Conservation (phyloP, 2,797 vertebrate genomes). For the Allobates femoralis region DNA sequence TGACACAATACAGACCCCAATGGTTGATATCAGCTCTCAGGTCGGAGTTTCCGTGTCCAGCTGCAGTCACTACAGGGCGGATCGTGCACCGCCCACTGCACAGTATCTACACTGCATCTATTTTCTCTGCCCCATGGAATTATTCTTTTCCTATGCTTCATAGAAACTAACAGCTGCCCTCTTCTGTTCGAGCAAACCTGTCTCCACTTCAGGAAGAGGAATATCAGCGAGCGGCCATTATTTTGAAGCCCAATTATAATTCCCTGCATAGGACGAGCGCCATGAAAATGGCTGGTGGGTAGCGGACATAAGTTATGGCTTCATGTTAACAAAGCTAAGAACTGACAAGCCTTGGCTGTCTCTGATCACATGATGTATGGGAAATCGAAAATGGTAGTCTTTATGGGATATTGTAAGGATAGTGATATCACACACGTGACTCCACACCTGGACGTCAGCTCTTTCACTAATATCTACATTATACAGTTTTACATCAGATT, state of each 20-base stretch:
- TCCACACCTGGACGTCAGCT: too few relatives aligned
- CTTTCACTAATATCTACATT: too few relatives aligned
- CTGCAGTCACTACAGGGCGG: background rate
- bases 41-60: background rate
- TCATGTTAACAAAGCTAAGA: background rate
- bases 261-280: background rate
- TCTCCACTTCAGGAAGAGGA: background rate
- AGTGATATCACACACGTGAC: too few relatives aligned
- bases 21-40: background rate
- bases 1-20: constrained; percentile 8
- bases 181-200: background rate
- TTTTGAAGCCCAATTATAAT: background rate
- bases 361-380: background rate
- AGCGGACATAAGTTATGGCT: background rate
- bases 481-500: too few relatives aligned
- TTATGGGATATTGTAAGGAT: too few relatives aligned
- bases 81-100: background rate
- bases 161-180: background rate
- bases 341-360: background rate
- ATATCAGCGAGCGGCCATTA: background rate
- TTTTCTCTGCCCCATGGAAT: background rate
- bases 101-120: background rate
- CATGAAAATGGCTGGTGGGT: background rate
- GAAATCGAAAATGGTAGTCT: background rate
- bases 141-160: background rate